Evolutionary conservation across 1,140 invertebrate genomes (phyloP), one percentile per base, ranked within the genome.

Genomic region (Zelostemma sp.): DNA sequence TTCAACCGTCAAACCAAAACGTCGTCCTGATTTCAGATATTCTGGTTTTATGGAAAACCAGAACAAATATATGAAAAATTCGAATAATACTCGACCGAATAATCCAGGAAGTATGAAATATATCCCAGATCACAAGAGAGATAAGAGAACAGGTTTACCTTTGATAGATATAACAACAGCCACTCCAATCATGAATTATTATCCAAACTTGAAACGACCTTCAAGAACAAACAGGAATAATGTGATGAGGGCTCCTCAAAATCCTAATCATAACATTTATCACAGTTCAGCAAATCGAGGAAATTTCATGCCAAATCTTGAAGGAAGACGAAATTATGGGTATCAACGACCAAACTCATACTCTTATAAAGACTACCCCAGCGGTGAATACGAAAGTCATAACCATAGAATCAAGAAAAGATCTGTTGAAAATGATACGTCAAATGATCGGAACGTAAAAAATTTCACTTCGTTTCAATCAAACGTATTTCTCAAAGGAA

Each of bases 351-450:
- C 25, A 65, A 66, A 38, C 4, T 35, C 31, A 21, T 1, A 38
- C 9, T 16, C 8, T 18, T 18, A 38, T 19, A 16, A 53, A n/a
- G 31, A 31, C 15, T 33, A 21, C 14, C 5, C 18, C 2, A 21
- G 3, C 11, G 12, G 14, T 16, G 47, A 35, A 12, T 31, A 48
- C 8, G 25, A 16, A 4, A 4, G 15, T 6, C 41, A 43, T 11
- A 43, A 11, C 15, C 41, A 43, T 17, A 11, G 15, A 14, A 16
- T 43, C n/a, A 54, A 12, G 16, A 47, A 8, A 50, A 51, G 43
- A 49, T 60, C 53, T 72, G 43, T 51, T 28, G 12, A 60, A 51
- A 0, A 25, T 17, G 18, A 65, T 6, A 62, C 65, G 35, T 16
- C 66, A 9, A 68, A 61, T 12, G 8, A 50, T 59, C 2, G 5